These are phyloP conservation scores for Sminthurides bifidus DNA, from an alignment of 1,140 invertebrate species.

Conservation along the genomic window DNA sequence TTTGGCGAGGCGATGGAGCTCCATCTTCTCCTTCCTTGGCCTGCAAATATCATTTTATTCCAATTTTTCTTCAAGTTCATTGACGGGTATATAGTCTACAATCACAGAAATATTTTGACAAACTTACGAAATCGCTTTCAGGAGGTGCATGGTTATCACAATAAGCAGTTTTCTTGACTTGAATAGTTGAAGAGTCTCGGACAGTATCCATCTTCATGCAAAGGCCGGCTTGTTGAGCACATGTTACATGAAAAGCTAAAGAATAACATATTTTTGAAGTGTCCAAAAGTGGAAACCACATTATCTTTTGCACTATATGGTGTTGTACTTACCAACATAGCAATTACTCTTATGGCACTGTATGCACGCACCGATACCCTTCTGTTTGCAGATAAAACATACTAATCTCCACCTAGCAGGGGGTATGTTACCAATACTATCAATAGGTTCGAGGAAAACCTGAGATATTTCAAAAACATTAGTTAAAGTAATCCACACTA, in stretches of 20 bases:
- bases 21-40: conserved; percentile 11
- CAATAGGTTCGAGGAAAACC: conserved; percentile 90
- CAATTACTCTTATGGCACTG: conserved; percentile 95
- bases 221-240: conserved; percentile 89
- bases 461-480: conserved; percentile 21
- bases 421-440: conserved; percentile 91
- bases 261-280: conserved; percentile 8
- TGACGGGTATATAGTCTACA: not conserved
- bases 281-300: not conserved
- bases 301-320: not conserved
- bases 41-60: not conserved
- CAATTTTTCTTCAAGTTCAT: not conserved
- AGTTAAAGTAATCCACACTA: not conserved
- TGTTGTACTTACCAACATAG: conserved; percentile 50
- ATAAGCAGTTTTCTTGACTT: conserved; percentile 89
- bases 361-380: conserved; percentile 88
- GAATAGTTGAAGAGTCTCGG: conserved; percentile 53
- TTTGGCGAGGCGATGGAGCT: conserved; percentile 37
- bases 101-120: not conserved
- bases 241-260: conserved; percentile 91
- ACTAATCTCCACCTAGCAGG: conserved; percentile 85
- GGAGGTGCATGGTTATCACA: conserved; percentile 87
- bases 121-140: conserved; percentile 45
- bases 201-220: conserved; percentile 94
- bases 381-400: conserved; percentile 93